These are phyloP conservation scores for Antigone vipio DNA, from an alignment of 2,113 vertebrate genomes.

Conservation along the genomic window DNA sequence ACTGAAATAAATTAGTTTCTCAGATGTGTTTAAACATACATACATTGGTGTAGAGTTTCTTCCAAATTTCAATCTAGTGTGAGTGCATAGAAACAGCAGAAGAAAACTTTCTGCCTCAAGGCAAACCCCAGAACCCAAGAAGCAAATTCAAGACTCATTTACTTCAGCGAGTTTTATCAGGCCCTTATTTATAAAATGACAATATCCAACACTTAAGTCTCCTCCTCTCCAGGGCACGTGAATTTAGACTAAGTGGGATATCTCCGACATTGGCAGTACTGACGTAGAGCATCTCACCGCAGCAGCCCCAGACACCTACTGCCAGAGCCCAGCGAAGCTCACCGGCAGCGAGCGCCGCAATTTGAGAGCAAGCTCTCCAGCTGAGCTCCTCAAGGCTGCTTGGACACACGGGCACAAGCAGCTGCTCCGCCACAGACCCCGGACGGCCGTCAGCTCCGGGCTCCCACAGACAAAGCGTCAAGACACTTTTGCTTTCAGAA, in stretches of 20 bases:
- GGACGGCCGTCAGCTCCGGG: neutral
- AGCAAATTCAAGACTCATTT: neutral
- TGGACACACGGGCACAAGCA: neutral
- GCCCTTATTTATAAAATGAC: neutral
- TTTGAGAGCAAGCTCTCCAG: neutral
- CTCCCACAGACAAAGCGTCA: neutral
- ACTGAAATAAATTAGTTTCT: neutral
- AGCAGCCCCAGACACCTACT: neutral
- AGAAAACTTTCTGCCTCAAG: neutral
- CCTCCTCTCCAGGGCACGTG: neutral
- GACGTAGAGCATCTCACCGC: rapidly evolving
- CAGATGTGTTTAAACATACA: neutral
- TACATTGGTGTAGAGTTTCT: neutral
- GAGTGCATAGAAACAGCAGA: neutral
- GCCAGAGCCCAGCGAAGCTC: rapidly evolving
- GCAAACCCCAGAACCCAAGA: neutral
- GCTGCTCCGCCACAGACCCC: neutral
- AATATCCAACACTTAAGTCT: neutral
- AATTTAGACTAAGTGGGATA: neutral
- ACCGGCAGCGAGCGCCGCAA: rapidly evolving
- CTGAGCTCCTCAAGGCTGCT: neutral
- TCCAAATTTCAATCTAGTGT: neutral
- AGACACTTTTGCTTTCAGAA: neutral
- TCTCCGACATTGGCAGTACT: neutral
- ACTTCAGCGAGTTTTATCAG: neutral